Percentiles rank a stretch among this genome's conserved stretches.
phyloP scores from a whole-genome alignment of 1,140 invertebrate genomes.

The Eupristina koningsbergeri region DNA sequence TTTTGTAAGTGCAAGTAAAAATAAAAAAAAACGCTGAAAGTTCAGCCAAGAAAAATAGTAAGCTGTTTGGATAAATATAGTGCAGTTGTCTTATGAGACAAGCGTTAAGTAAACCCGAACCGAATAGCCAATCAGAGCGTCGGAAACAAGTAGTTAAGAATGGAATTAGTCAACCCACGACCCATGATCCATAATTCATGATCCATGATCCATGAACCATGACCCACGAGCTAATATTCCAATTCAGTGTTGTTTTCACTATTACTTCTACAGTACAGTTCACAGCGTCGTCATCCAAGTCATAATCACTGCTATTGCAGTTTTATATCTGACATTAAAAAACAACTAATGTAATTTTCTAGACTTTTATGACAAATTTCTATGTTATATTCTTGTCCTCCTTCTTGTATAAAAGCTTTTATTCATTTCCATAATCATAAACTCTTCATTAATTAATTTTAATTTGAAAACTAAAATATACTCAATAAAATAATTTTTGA shows the following conservation, averaged over 20 bases:
- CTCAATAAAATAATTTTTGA: not conserved
- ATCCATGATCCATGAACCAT: too few relatives aligned
- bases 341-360: not conserved
- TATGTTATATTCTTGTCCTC: too few relatives aligned
- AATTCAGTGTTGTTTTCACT: too few relatives aligned
- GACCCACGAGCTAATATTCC: not conserved
- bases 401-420: not conserved
- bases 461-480: not conserved
- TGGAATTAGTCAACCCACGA: not conserved
- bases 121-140: not conserved
- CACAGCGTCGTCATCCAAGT: too few relatives aligned
- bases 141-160: conserved; percentile 19
- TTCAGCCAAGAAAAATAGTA: conserved; percentile 2
- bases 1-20: not conserved
- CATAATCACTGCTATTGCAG: too few relatives aligned
- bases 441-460: not conserved
- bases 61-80: not conserved
- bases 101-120: not conserved
- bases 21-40: not conserved
- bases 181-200: not conserved
- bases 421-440: not conserved
- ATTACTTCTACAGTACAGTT: too few relatives aligned
- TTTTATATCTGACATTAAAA: not conserved
- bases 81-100: not conserved
- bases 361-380: not conserved